These are phyloP conservation scores for Cichladusa arquata DNA, from an alignment of 2,113 vertebrate species.

Conservation along the genomic window DNA sequence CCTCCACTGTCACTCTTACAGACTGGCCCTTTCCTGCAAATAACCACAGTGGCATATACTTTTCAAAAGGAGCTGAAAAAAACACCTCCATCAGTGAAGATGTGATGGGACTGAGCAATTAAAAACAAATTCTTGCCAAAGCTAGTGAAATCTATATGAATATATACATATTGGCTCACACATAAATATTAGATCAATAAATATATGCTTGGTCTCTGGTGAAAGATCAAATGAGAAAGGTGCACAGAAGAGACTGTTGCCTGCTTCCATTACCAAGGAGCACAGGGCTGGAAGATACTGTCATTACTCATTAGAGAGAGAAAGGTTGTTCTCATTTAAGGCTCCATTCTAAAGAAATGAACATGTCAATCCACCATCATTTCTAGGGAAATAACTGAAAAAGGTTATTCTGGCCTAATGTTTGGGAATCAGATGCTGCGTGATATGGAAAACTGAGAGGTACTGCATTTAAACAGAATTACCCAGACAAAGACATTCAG, in stretches of 20 bases:
- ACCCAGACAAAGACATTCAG: not conserved
- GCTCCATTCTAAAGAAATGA: not conserved
- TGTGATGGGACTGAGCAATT: not conserved
- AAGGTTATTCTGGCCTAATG: not conserved
- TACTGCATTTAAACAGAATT: not conserved
- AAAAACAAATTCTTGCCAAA: not conserved
- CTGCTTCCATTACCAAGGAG: not conserved
- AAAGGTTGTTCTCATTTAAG: not conserved
- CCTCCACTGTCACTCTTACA: not conserved
- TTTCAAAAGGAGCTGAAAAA: not conserved
- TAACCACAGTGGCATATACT: not conserved
- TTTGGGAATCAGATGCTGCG: not conserved
- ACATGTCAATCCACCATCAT: not conserved
- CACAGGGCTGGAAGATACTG: slow-evolving; percentile 3
- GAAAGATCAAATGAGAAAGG: not conserved
- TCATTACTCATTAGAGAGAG: not conserved
- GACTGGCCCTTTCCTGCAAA: not conserved
- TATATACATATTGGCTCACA: not conserved
- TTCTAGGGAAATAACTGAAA: not conserved
- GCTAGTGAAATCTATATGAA: not conserved
- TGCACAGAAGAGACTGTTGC: not conserved
- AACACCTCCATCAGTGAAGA: not conserved
- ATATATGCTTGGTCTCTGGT: not conserved
- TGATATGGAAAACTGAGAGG: not conserved
- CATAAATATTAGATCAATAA: not conserved